Evolutionary conservation across 2,888 invertebrate species (phyloP), one percentile per base, ranked within the genome.

Genomic region (Scaptomyza tumidula): DNA sequence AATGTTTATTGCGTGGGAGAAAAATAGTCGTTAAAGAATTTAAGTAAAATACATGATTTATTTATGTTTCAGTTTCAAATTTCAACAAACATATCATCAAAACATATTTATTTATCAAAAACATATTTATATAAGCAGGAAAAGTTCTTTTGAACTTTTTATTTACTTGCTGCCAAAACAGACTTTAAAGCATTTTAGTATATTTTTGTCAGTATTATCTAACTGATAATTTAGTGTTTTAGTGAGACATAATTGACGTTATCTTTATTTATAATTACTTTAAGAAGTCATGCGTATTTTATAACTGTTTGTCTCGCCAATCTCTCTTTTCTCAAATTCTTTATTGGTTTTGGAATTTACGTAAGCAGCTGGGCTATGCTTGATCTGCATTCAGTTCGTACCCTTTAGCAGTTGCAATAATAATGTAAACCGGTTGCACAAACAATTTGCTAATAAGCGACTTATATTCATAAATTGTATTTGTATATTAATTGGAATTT

Each of bases 351-450:
- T 13, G 46, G 41, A 43, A 56, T 31, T 29, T 74, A 54, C 54
- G 54, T 43, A 45, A 58, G 57, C 69, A 75, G 52, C 55, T 62
- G 54, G 16, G n/a, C 56, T 46, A 53, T 65, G 31, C 24, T 37
- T 31, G 65, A 48, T 33, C 39, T 52, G 31, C 39, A 13, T 11
- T 3, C 14, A 27, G 7, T 11, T 2, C 6, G 2, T 35, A 19
- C n/a, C n/a, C 0, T 5, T 9, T 10, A 6, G 45, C 19, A 41
- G 9, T 67, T 41, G 27, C 39, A 27, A 41, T 16, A 43, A 46
- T 52, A 29, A 29, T 29, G 24, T 52, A 63, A 84, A 75, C 86
- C 78, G 78, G 84, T 83, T 78, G 60, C 43, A 44, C 48, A 67
- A 74, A 71, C 29, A 7, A 6, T 7, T 29, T 29, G 7, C 29